Percentiles rank a stretch among this genome's conserved stretches.
These are phyloP conservation scores for Lumbricus terrestris DNA, from an alignment of 2,888 invertebrate genomes.

Conservation along the genomic window DNA sequence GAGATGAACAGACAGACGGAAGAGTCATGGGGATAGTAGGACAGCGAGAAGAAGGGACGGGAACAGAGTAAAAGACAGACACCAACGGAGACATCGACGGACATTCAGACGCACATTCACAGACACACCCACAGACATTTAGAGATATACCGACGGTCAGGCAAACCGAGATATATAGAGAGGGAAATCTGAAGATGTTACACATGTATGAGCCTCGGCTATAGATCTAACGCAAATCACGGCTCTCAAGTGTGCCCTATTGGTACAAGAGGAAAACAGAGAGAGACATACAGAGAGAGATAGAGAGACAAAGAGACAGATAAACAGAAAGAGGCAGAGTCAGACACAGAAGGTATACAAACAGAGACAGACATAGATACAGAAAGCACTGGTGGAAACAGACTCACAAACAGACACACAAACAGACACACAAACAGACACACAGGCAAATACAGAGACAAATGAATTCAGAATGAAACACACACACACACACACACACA, in stretches of 20 bases:
- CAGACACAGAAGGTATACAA: not conserved
- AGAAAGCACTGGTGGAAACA: too few relatives aligned
- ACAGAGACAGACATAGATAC: not conserved
- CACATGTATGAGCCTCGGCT: not conserved
- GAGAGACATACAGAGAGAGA: not conserved
- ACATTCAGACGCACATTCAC: not conserved
- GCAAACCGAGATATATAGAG: not conserved
- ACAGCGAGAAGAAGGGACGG: not conserved
- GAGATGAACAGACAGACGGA: not conserved
- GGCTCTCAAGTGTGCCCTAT: not conserved
- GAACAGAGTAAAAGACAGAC: not conserved
- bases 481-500: not conserved
- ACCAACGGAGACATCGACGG: not conserved
- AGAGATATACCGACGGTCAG: not conserved
- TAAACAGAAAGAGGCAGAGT: too few relatives aligned
- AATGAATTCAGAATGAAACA: too few relatives aligned
- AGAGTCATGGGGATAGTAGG: not conserved
- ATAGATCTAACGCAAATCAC: not conserved
- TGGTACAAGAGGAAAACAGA: not conserved
- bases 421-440: not conserved
- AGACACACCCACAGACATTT: too few relatives aligned
- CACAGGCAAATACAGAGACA: too few relatives aligned
- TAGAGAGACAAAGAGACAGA: not conserved
- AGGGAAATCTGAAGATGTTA: not conserved
- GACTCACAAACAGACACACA: not conserved